Base-by-base conservation (phyloP, 2,113 vertebrate genomes). In the Terrapene triunguis region DNA sequence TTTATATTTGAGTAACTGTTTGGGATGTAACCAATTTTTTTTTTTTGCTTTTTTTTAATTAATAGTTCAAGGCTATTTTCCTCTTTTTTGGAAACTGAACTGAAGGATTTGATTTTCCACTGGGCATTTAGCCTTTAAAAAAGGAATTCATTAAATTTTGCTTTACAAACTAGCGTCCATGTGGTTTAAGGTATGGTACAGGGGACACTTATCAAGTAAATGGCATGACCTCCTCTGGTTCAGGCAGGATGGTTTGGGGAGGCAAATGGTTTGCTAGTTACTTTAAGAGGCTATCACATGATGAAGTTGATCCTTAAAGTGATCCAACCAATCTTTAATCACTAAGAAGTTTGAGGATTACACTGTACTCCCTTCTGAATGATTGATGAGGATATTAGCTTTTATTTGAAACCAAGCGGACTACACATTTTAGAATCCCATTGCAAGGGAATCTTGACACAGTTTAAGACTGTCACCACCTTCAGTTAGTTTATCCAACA, bases 1-100 rank as follows among this genome's bases (percentile, higher is more conserved):
- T 96, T 94, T 96, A 94, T 96, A 95, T 97, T 97, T 90, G 86
- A 95, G 88, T 96, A 95, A 87, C 84, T 96, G 85, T 95, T 97
- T 94, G 94, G 96, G 96, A 96, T 95, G 78, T 96, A 93, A 97
- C 87, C 87, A 96, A 97, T 79, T 92, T 83, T 83, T 93, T 89
- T 89, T 53, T 84, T 97, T 80, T 69, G n/a, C 85, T 86, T 91
- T 48, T 89, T 97, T 92, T 80, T 94, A 96, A 95, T 87, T 89
- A 92, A 51, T 97, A 95, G 97, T 97, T 93, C 85, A 93, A 93
- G 57, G 47, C 86, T 94, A 80, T 59, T 79, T 82, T 6, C 85
- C 86, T 85, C 62, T 82, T 92, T 95, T 96, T 72, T 78, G 86
- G 88, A 93, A 94, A 95, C 42, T 44, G 59, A 84, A 93, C 79